Percentiles rank a stretch among this genome's conserved stretches.
phyloP scores from a whole-genome alignment of 2,797 vertebrate species.

The Gephyroberyx darwinii region DNA sequence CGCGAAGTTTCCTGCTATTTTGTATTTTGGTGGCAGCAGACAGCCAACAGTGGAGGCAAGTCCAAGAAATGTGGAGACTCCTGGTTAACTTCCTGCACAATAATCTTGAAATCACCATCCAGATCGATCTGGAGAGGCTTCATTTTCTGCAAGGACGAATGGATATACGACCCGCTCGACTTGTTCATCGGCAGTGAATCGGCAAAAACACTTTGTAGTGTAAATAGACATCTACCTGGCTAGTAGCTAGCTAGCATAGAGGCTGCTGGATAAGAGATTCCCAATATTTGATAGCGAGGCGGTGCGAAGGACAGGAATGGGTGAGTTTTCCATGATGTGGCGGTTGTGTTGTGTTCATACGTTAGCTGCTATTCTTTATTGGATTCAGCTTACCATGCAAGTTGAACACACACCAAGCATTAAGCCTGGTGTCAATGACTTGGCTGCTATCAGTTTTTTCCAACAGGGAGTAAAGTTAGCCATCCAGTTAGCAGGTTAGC shows the following conservation, averaged over 20 bases:
- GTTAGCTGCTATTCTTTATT: neutral
- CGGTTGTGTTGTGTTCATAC: conserved; percentile 32
- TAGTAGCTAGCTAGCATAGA: conserved; percentile 67
- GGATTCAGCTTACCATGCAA: neutral
- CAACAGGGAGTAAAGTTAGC: conserved; percentile 50
- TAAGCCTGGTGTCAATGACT: conserved; percentile 11
- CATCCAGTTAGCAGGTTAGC: conserved; percentile 54
- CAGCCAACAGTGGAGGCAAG: conserved; percentile 59
- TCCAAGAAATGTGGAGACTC: conserved; percentile 85
- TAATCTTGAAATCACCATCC: conserved; percentile 62
- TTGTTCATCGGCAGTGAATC: conserved; percentile 33
- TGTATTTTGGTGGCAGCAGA: conserved; percentile 60
- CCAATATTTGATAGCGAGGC: conserved; percentile 62
- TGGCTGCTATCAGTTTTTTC: neutral
- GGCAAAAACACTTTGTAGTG: conserved; percentile 21
- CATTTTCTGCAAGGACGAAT: conserved; percentile 61
- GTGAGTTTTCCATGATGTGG: conserved; percentile 81
- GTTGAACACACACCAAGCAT: neutral
- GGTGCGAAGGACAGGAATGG: conserved; percentile 77
- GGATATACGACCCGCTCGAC: conserved; percentile 60
- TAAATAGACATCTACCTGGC: conserved; percentile 59
- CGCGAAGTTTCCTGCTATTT: conserved; percentile 73
- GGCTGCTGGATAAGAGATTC: conserved; percentile 65
- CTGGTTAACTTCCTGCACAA: conserved; percentile 80
- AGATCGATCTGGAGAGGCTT: conserved; percentile 48